These are phyloP conservation scores for Melanchra persicariae DNA, from an alignment of 2,888 invertebrate genomes.

Conservation along the genomic window DNA sequence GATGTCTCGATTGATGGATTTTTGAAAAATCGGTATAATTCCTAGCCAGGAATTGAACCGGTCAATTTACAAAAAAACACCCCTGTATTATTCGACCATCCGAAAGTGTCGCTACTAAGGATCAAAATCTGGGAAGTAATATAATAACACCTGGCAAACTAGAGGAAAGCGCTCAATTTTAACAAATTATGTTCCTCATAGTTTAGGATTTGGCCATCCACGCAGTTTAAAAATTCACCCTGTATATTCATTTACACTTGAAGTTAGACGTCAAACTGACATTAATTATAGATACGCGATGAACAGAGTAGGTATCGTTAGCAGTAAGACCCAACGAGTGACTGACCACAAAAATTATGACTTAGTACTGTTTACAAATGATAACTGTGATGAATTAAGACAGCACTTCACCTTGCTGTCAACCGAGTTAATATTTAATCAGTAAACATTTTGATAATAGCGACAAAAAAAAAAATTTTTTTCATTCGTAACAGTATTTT, in stretches of 20 bases:
- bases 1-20: too few species aligned
- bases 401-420: slow-evolving; percentile 19
- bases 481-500: neutral
- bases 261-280: neutral
- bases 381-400: slow-evolving; percentile 15
- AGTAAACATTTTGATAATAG: slow-evolving; percentile 22
- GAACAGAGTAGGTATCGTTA: neutral
- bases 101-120: too few species aligned
- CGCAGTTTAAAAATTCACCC: too few species aligned
- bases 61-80: too few species aligned
- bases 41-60: too few species aligned
- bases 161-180: too few species aligned
- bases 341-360: neutral
- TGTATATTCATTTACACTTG: neutral
- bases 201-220: too few species aligned
- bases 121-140: too few species aligned
- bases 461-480: neutral
- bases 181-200: too few species aligned
- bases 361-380: neutral
- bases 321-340: neutral
- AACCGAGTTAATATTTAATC: slow-evolving; percentile 20
- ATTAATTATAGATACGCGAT: neutral
- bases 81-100: too few species aligned
- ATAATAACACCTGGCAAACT: too few species aligned
- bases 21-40: too few species aligned